Base-by-base conservation (phyloP, 2,888 invertebrate genomes). In the Tholera decimalis region DNA sequence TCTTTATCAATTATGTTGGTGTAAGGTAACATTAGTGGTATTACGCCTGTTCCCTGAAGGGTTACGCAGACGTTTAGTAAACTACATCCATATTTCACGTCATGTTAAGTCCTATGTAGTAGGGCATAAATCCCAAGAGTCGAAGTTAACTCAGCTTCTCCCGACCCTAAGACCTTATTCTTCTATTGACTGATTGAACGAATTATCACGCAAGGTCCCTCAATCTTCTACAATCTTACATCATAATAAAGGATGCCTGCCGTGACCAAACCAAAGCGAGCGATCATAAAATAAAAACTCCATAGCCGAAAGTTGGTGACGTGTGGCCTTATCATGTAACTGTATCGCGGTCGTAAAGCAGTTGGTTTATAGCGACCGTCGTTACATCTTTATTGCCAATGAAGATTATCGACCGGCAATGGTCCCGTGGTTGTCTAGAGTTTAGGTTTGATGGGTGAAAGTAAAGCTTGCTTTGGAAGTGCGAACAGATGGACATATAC, bases 321-420 rank as follows among this genome's bases (percentile, higher is more conserved):
- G 71, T 65, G 66, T 69, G 76, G 24, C 24, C 73, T 77, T 79
- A 77, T 68, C 69, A 53, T 47, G 47, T 73, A 70, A 66, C 63
- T 57, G 65, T 53, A 62, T 64, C 64, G 69, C 5, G 15, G 39
- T 80, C 79, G 77, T 80, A 80, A 78, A 76, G 61, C 55, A 41
- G 66, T 62, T 61, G 74, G 51, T 66, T 63, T 76, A 66, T 66
- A 59, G 71, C 73, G 68, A 56, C 26, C 24, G 59, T 72, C 67
- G 77, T 77, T 71, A 80, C 77, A 61, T 49, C 71, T 77, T 80
- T 80, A 80, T 79, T 70, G 80, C 56, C 64, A 46, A 71, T 74
- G 59, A 75, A 49, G 44, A 60, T 44, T 72, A 80, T 77, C 73
- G 75, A 70, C 56, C 70, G 47, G n/a, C 9, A 28, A 28, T n/a